Evolutionary conservation across 2,113 vertebrate species (phyloP), one percentile per base, ranked within the genome.

Genomic region (Saiga tatarica): DNA sequence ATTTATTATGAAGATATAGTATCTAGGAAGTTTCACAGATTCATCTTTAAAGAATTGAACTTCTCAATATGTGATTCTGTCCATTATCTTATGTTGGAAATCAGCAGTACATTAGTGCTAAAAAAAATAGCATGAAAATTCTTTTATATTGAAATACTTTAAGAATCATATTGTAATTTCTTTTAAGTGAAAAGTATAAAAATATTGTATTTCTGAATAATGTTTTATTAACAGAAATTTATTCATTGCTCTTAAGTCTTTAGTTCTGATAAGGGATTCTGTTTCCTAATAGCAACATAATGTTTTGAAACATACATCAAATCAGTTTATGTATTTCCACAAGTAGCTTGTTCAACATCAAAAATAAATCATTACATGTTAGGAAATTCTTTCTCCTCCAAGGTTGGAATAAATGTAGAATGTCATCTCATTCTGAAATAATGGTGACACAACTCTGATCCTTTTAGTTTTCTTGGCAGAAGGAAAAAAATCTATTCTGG

Each of bases 391-490:
- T 76, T 60, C 76, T 92, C 1, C 15, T 84, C 39, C 95, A 6
- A 8, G 55, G 36, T 30, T 95, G n/a, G 14, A 82, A 89, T 87
- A 96, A 96, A 84, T 94, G 67, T 60, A 87, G 64, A 81, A 67
- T 94, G 64, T 53, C 33, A 92, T 89, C 14, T 95, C 14, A 3
- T 92, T 93, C 13, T 89, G 83, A 92, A 30, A 64, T 85, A 97
- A 71, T 60, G 28, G 23, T 67, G 42, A 94, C 42, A 97, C 9
- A 84, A 92, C 42, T 92, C 47, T 87, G 45, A 95, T 90, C 25
- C 21, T 95, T 91, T 94, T 55, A 79, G 30, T 93, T 96, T 96
- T 94, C 23, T 92, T 97, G 81, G 57, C 53, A 95, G 21, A 97
- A 64, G 53, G 53, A 82, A 87, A 89, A 91, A 87, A 53, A 7